These are phyloP conservation scores for Panzeria rudis DNA, from an alignment of 2,888 invertebrate species.

Conservation along the genomic window DNA sequence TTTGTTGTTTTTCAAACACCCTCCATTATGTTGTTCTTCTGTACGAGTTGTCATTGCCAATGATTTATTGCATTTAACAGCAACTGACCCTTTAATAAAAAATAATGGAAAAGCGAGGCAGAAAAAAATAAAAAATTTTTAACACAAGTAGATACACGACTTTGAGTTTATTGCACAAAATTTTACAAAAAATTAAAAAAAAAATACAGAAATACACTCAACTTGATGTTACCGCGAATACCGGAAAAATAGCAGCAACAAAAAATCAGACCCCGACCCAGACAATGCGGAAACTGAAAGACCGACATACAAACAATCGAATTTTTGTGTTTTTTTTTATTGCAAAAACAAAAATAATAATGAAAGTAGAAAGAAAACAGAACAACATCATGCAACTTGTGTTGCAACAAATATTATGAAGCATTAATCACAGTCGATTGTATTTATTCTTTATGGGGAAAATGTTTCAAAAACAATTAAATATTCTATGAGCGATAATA, in stretches of 20 bases:
- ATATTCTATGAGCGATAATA: neutral
- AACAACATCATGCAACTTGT: constrained; percentile 38
- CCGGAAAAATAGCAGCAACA: constrained; percentile 29
- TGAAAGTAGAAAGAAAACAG: constrained; percentile 16
- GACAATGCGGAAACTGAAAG: constrained; percentile 65
- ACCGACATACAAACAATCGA: constrained; percentile 43
- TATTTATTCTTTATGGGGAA: constrained; percentile 32
- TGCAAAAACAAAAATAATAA: constrained; percentile 7
- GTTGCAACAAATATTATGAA: constrained; percentile 45
- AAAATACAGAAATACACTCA: constrained; percentile 4
- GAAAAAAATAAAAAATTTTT: neutral
- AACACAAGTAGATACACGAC: constrained; percentile 9
- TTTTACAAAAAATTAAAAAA: constrained; percentile 14
- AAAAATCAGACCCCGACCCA: constrained; percentile 47
- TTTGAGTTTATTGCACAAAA: constrained; percentile 49
- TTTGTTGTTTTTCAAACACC: constrained; percentile 26
- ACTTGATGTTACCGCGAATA: constrained; percentile 44
- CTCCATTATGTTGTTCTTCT: constrained; percentile 51
- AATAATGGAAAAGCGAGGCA: constrained; percentile 11
- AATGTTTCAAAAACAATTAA: constrained; percentile 1
- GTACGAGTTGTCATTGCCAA: constrained; percentile 66
- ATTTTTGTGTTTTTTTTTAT: constrained; percentile 21
- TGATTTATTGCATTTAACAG: constrained; percentile 72
- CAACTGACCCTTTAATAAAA: constrained; percentile 61
- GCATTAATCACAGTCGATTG: constrained; percentile 46